Evolutionary conservation across 2,888 invertebrate species (phyloP).

Genomic region (Tolmerus cingulatus): DNA sequence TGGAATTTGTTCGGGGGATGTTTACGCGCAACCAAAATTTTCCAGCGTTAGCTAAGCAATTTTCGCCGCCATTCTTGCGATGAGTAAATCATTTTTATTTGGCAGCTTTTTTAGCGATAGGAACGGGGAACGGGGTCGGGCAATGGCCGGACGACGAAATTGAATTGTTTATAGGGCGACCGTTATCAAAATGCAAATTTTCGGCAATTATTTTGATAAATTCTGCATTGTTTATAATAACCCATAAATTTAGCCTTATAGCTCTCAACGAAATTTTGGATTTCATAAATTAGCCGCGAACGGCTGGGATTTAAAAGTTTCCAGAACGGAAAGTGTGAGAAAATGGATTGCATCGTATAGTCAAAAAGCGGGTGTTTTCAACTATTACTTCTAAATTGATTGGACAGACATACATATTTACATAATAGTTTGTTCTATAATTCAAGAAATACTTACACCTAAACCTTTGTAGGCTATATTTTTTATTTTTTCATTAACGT

Average conservation of each 20-base stretch:
- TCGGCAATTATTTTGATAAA: slow-evolving; percentile 41
- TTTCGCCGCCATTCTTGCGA: slow-evolving; percentile 32
- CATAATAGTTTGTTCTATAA: neutral
- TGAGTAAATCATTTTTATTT: slow-evolving; percentile 42
- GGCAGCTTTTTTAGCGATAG: slow-evolving; percentile 38
- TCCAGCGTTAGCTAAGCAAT: slow-evolving; percentile 23
- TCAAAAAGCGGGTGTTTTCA: neutral
- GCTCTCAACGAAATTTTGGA: slow-evolving; percentile 12
- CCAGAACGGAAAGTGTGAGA: neutral
- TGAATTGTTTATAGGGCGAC: slow-evolving; percentile 41
- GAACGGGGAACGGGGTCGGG: neutral
- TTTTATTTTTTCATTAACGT: too few species aligned
- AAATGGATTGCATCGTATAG: neutral
- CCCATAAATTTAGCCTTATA: slow-evolving; percentile 27
- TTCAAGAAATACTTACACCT: too few species aligned
- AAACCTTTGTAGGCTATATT: too few species aligned
- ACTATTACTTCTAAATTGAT: neutral
- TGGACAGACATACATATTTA: neutral
- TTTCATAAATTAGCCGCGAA: slow-evolving; percentile 24
- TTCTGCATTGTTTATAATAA: slow-evolving; percentile 34
- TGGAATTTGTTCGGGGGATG: neutral
- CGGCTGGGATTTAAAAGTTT: neutral
- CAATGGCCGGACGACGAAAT: slow-evolving; percentile 18
- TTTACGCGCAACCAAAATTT: neutral
- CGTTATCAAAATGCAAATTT: slow-evolving; percentile 43